Percentiles rank a stretch among this genome's conserved stretches.
phyloP scores from a whole-genome alignment of 2,797 vertebrate genomes.

The Intellagama lesueurii region DNA sequence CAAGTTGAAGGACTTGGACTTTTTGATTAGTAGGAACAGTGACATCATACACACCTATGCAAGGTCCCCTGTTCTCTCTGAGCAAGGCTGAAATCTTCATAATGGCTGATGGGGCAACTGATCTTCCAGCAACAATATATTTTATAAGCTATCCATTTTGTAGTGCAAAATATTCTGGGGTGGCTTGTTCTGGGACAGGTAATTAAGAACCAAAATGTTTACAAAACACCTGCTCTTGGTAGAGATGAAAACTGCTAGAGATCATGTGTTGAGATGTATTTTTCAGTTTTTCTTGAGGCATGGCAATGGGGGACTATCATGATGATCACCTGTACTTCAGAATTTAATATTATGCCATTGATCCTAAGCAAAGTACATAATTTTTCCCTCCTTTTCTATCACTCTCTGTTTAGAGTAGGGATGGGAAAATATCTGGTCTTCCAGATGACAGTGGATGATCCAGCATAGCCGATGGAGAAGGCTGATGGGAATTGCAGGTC shows the following conservation, averaged over 20 bases:
- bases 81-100: neutral
- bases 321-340: neutral
- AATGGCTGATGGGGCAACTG: neutral
- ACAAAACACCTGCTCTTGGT: neutral
- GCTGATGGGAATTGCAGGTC: too few relatives aligned
- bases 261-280: neutral
- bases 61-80: neutral
- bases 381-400: neutral
- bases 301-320: neutral
- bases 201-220: too few relatives aligned
- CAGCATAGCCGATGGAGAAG: too few relatives aligned
- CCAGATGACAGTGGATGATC: too few relatives aligned
- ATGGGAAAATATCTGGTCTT: neutral
- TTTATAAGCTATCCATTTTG: too few relatives aligned
- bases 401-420: neutral
- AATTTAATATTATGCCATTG: neutral
- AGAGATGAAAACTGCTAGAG: neutral
- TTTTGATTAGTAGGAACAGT: neutral
- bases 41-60: too few relatives aligned
- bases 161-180: too few relatives aligned
- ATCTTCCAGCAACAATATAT: too few relatives aligned
- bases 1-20: neutral
- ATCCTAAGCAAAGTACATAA: neutral
- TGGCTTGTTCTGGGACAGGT: too few relatives aligned
- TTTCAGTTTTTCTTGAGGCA: neutral